Percentiles rank a stretch among this genome's conserved stretches.
Evolutionary conservation across 2,113 vertebrate genomes (phyloP).

Genomic region (Sula dactylatra): DNA sequence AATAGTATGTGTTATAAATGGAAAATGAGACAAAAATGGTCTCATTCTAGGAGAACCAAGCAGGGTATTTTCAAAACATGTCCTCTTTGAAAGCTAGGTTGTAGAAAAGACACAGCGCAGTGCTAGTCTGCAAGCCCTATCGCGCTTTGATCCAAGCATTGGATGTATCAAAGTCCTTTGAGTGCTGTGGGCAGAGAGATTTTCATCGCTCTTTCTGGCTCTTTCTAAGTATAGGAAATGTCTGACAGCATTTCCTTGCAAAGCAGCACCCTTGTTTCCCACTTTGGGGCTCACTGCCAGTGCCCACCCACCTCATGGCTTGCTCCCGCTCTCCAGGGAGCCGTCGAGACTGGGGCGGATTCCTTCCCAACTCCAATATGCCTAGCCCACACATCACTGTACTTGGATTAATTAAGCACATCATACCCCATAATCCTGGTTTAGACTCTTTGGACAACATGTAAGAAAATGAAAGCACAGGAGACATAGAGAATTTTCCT

Average conservation of each 20-base stretch:
- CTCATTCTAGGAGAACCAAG: not conserved
- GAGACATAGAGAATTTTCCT: not conserved
- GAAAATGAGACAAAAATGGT: not conserved
- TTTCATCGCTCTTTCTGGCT: not conserved
- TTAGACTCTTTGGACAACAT: not conserved
- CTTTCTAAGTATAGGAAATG: not conserved
- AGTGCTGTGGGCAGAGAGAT: not conserved
- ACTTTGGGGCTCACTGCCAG: not conserved
- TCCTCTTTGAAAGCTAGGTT: not conserved
- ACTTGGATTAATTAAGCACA: not conserved
- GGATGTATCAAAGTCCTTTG: not conserved
- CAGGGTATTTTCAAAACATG: not conserved
- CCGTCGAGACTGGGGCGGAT: fast-evolving
- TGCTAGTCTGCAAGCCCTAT: not conserved
- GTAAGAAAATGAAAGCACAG: not conserved
- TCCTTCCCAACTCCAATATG: not conserved
- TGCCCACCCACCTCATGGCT: not conserved
- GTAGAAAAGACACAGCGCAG: not conserved
- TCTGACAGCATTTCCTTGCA: not conserved
- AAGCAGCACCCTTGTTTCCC: fast-evolving
- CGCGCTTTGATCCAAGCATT: not conserved
- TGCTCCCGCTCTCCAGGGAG: not conserved
- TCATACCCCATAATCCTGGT: not conserved
- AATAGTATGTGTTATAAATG: not conserved
- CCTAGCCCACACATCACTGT: not conserved